Conservation (phyloP, 2,797 vertebrate genomes). For the Psittacula derbiana region DNA sequence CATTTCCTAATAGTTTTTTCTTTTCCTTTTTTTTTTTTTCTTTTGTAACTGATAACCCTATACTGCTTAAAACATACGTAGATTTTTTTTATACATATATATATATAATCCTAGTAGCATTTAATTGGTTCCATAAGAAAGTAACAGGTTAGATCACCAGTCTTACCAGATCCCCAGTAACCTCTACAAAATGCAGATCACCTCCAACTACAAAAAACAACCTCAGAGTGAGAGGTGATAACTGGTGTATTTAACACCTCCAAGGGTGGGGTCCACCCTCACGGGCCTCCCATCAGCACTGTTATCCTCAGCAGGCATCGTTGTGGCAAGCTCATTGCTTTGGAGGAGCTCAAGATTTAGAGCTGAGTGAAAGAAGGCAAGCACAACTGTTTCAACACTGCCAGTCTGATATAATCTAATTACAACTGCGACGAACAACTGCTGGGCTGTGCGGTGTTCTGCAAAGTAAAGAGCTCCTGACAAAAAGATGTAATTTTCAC, state of each 20-base stretch:
- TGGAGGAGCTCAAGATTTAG: slow-evolving; percentile 26
- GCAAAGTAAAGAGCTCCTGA: slow-evolving; percentile 22
- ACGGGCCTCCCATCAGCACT: not conserved
- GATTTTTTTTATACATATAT: not conserved
- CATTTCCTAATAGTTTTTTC: not conserved
- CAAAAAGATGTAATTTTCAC: slow-evolving; percentile 23
- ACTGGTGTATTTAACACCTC: not conserved
- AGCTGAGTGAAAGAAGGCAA: slow-evolving; percentile 1
- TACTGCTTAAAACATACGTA: not conserved
- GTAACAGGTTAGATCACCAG: not conserved
- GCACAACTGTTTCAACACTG: slow-evolving; percentile 34
- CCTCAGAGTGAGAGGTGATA: fast-evolving
- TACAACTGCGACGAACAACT: slow-evolving; percentile 7
- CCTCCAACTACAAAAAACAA: not conserved
- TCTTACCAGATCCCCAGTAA: not conserved
- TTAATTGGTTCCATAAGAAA: not conserved
- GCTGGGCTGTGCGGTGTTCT: slow-evolving; percentile 19
- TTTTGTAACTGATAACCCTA: not conserved
- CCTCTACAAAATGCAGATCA: not conserved
- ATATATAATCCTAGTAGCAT: not conserved
- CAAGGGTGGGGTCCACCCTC: not conserved
- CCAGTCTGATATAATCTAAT: slow-evolving; percentile 57
- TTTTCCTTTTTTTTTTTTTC: not conserved
- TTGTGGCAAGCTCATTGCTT: not conserved
- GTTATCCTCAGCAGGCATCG: not conserved